These are phyloP conservation scores for Podarcis cretensis DNA, from an alignment of 2,113 vertebrate genomes.

Conservation along the genomic window DNA sequence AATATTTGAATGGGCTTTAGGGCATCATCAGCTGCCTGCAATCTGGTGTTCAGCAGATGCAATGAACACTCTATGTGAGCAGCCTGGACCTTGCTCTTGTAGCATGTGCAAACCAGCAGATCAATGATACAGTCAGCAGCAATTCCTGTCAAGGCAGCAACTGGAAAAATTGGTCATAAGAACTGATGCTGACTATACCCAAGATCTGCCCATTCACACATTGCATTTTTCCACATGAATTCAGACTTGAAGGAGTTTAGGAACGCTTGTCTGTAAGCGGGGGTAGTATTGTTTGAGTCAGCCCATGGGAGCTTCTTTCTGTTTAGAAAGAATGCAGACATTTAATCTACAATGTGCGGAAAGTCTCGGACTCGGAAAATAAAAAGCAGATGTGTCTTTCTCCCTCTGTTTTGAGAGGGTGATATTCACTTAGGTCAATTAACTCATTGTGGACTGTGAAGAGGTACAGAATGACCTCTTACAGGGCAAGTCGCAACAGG, in stretches of 20 bases:
- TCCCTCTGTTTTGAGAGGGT: constrained; percentile 36
- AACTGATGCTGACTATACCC: not conserved
- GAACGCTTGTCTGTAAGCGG: not conserved
- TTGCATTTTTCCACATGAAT: not conserved
- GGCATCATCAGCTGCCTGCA: too few relatives aligned
- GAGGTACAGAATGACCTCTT: not conserved
- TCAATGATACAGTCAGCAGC: not conserved
- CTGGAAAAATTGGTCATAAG: not conserved
- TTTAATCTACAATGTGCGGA: constrained; percentile 66
- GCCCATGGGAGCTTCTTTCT: constrained; percentile 71
- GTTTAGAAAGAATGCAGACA: constrained; percentile 76
- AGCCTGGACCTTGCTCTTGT: not conserved
- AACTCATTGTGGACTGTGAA: constrained; percentile 58
- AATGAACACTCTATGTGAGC: not conserved
- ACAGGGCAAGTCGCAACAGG: not conserved
- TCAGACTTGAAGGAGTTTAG: not conserved
- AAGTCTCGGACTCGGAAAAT: constrained; percentile 72
- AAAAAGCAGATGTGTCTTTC: constrained; percentile 82
- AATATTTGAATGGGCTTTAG: too few relatives aligned
- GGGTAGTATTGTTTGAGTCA: not conserved
- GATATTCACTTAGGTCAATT: constrained; percentile 60
- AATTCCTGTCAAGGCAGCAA: not conserved
- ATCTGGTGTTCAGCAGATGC: too few relatives aligned
- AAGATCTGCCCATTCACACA: not conserved
- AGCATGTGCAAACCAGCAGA: not conserved